Evolutionary conservation across 2,797 vertebrate species (phyloP).

Genomic region (Cheracebus regulus): DNA sequence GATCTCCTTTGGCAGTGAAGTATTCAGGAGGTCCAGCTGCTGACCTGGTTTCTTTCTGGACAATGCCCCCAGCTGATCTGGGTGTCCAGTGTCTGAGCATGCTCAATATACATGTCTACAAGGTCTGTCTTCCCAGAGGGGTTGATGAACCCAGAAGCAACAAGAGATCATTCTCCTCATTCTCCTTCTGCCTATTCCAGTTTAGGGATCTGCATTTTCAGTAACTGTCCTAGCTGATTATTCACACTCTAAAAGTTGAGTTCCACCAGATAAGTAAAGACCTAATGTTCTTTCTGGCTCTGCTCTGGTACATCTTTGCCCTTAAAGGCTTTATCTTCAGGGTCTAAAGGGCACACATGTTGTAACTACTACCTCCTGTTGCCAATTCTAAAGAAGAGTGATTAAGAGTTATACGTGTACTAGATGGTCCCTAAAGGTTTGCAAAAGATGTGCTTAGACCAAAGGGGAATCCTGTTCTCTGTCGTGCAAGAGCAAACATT

Average conservation of each 20-base stretch:
- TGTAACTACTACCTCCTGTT: neutral
- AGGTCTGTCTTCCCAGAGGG: neutral
- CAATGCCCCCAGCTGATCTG: neutral
- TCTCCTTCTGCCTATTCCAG: neutral
- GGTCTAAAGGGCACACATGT: neutral
- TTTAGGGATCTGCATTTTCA: neutral
- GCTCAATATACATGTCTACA: accelerated
- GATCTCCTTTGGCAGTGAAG: neutral
- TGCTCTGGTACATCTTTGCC: neutral
- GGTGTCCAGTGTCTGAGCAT: neutral
- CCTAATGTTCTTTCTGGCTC: neutral
- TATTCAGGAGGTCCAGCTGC: neutral
- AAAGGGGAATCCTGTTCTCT: neutral
- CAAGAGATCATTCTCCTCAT: neutral
- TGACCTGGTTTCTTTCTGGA: neutral
- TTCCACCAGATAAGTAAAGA: neutral
- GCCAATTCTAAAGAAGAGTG: neutral
- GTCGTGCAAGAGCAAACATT: neutral
- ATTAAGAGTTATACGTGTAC: neutral
- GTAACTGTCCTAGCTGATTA: neutral
- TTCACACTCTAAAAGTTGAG: neutral
- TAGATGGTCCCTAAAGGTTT: neutral
- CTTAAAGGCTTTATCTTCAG: neutral
- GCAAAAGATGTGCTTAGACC: neutral
- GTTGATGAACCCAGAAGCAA: neutral